A percentile compares a stretch with the other conserved stretches of the same genome.
Conservation (phyloP, 2,113 vertebrate species). For the Phocoena sinus region DNA sequence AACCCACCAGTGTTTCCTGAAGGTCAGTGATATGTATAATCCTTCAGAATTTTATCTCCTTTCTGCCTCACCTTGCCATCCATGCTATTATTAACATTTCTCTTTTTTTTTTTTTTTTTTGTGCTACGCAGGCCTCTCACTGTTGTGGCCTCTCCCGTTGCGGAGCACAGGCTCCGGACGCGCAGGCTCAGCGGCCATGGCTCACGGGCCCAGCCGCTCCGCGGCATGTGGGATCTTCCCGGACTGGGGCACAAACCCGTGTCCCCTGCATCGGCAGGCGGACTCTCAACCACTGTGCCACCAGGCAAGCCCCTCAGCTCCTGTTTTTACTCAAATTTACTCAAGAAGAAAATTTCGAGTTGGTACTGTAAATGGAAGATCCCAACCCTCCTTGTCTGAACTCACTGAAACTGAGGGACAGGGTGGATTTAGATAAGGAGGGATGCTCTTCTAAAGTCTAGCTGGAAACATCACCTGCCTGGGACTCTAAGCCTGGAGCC, state of each 20-base stretch:
- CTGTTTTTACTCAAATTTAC: not conserved
- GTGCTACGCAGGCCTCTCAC: no score
- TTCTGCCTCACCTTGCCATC: not conserved
- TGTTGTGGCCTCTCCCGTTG: no score
- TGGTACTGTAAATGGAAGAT: not conserved
- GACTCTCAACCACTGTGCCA: no score
- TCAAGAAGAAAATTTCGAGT: not conserved
- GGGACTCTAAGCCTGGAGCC: not conserved
- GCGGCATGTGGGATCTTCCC: no score
- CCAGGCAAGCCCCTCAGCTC: not conserved
- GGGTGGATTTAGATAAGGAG: not conserved
- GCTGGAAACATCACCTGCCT: not conserved
- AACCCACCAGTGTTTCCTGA: not conserved
- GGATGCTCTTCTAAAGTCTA: not conserved
- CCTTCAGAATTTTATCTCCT: not conserved
- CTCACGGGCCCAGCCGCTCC: no score
- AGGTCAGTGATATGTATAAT: not conserved
- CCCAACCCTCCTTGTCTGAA: not conserved
- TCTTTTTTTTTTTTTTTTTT: not conserved
- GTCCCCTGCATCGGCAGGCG: no score
- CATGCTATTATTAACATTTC: constrained; percentile 5
- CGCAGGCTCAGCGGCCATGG: no score
- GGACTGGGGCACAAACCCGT: no score
- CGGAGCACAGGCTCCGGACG: no score
- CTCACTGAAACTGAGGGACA: not conserved